Evolutionary conservation across 2,797 vertebrate species (phyloP).

Genomic region (Neoniphon sammara): DNA sequence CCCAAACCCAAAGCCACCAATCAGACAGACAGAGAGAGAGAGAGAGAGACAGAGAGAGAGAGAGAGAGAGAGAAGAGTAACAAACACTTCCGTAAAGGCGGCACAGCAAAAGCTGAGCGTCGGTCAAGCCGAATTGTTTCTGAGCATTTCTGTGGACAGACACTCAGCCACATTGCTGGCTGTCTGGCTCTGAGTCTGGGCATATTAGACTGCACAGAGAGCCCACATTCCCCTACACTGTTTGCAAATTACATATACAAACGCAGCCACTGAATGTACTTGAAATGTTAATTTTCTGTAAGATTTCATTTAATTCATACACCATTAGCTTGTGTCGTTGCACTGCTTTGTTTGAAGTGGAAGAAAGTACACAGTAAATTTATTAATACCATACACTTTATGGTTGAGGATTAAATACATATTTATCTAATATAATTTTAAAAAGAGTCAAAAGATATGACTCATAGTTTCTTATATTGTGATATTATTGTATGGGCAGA

Average conservation of each 20-base stretch:
- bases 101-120: conserved; percentile 11
- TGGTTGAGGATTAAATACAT: no score
- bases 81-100: background rate
- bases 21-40: conserved; percentile 19
- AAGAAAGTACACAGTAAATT: no score
- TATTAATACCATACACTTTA: no score
- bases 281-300: no score
- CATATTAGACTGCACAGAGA: background rate
- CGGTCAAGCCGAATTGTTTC: conserved; percentile 42
- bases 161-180: conserved; percentile 30
- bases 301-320: no score
- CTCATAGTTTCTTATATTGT: no score
- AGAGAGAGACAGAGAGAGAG: no score
- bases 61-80: background rate
- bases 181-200: conserved; percentile 1
- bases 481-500: no score
- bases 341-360: no score
- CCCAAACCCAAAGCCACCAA: conserved; percentile 50
- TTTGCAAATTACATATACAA: conserved; percentile 3
- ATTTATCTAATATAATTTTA: no score
- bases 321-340: no score
- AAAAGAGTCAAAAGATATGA: no score
- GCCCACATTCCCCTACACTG: conserved; percentile 14
- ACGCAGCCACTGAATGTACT: background rate
- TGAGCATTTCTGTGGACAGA: conserved; percentile 55